A percentile compares a stretch with the other conserved stretches of the same genome.
These are phyloP conservation scores for Drosophila serrata DNA, from an alignment of 1,140 invertebrate genomes.

Conservation along the genomic window DNA sequence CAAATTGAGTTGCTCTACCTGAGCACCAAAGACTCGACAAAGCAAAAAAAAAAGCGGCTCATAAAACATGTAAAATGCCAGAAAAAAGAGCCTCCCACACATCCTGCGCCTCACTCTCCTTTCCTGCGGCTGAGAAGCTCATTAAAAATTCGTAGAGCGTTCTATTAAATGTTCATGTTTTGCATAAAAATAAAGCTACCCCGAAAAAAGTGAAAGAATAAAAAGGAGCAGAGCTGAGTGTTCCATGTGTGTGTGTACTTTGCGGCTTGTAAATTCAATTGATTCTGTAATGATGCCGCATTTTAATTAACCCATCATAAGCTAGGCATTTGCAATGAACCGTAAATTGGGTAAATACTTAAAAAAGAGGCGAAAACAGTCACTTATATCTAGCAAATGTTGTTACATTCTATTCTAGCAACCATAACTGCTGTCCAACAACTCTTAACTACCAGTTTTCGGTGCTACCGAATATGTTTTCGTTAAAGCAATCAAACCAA, in stretches of 20 bases:
- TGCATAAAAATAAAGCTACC: slow-evolving; percentile 75
- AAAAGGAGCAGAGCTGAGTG: slow-evolving; percentile 48
- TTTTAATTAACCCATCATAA: slow-evolving; percentile 34
- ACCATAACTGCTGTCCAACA: background rate
- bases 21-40: slow-evolving; percentile 22
- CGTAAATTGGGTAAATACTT: slow-evolving; percentile 15
- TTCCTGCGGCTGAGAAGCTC: slow-evolving; percentile 42
- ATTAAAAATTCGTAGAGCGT: slow-evolving; percentile 80
- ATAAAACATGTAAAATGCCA: slow-evolving; percentile 81
- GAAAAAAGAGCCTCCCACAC: slow-evolving; percentile 45
- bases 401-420: background rate
- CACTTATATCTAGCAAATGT: too few species aligned
- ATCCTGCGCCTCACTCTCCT: slow-evolving; percentile 10
- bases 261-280: slow-evolving; percentile 40
- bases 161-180: slow-evolving; percentile 81
- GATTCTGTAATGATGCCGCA: slow-evolving; percentile 24
- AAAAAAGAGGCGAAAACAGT: background rate
- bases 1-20: slow-evolving; percentile 58
- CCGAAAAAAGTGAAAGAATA: slow-evolving; percentile 34
- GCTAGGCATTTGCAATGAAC: background rate
- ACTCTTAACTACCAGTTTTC: background rate
- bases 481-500: slow-evolving; percentile 39
- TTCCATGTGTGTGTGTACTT: slow-evolving; percentile 12
- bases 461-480: slow-evolving; percentile 3
- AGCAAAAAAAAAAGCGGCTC: slow-evolving; percentile 31